These are phyloP conservation scores for Brevipalpus yothersi DNA, from an alignment of 1,140 invertebrate species.

Conservation along the genomic window DNA sequence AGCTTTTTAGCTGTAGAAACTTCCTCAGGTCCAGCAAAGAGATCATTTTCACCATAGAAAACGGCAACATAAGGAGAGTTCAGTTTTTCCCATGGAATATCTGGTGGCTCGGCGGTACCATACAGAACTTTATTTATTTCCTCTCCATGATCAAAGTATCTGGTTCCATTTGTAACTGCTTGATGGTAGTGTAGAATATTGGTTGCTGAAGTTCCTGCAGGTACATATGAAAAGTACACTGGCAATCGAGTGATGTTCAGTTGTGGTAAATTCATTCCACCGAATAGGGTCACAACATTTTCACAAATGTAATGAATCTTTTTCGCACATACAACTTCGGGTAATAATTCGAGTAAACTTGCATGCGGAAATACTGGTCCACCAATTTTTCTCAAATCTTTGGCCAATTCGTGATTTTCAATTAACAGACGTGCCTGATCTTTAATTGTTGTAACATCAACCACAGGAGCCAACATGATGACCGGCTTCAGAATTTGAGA, in stretches of 20 bases:
- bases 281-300: slow-evolving; percentile 1
- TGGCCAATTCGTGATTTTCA: not conserved
- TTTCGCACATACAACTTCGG: not conserved
- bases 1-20: not conserved
- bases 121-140: slow-evolving; percentile 2
- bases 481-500: slow-evolving; percentile 27
- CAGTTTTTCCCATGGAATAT: not conserved
- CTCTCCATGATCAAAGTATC: slow-evolving; percentile 3
- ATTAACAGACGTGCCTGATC: slow-evolving; percentile 28
- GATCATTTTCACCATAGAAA: not conserved
- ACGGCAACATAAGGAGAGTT: not conserved
- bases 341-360: not conserved
- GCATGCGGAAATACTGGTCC: not conserved
- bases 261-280: not conserved
- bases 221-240: slow-evolving; percentile 46
- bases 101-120: slow-evolving; percentile 1
- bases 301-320: not conserved
- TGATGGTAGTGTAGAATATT: slow-evolving; percentile 38
- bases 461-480: slow-evolving; percentile 45
- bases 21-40: not conserved
- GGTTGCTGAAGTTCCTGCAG: slow-evolving; percentile 50
- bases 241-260: slow-evolving; percentile 34
- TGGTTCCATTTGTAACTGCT: slow-evolving; percentile 1
- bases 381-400: not conserved
- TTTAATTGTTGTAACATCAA: slow-evolving; percentile 37